phyloP scores from a whole-genome alignment of 2,797 vertebrate species.

The Myotis vivesi region DNA sequence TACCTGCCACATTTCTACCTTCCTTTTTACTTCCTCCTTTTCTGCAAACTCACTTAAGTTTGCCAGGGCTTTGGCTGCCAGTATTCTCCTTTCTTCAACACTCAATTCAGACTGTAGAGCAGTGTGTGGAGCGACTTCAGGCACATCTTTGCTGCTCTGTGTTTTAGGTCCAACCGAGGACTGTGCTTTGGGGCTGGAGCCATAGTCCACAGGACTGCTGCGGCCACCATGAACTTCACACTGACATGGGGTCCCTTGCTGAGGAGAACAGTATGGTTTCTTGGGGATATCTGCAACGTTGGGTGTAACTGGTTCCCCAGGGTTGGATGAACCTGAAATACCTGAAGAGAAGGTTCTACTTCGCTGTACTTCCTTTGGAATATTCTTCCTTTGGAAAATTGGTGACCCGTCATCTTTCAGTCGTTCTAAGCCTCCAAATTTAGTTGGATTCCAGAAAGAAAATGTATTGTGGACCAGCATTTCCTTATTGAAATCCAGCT shows the following conservation, averaged over 20 bases:
- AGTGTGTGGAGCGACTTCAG: conserved; percentile 84
- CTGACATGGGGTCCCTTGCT: conserved; percentile 42
- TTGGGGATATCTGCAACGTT: conserved; percentile 15
- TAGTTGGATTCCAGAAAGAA: conserved; percentile 88
- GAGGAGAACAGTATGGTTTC: conserved; percentile 62
- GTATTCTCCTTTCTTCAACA: conserved; percentile 86
- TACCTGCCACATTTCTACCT: conserved; percentile 95
- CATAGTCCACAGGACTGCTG: conserved; percentile 57
- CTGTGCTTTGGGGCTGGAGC: conserved; percentile 69
- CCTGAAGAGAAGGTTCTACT: conserved; percentile 88
- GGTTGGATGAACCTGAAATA: conserved; percentile 72
- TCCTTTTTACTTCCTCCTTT: conserved; percentile 86
- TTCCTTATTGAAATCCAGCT: conserved; percentile 80
- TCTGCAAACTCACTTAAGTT: conserved; percentile 87
- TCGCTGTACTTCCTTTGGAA: conserved; percentile 84
- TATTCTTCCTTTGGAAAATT: conserved; percentile 76
- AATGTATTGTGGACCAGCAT: conserved; percentile 77
- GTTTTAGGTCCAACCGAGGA: conserved; percentile 67
- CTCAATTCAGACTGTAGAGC: conserved; percentile 86
- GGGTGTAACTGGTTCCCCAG: conserved; percentile 67
- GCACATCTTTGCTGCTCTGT: conserved; percentile 73
- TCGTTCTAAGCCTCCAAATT: conserved; percentile 70
- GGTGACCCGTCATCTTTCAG: conserved; percentile 72
- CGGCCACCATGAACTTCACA: conserved; percentile 55
- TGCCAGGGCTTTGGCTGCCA: conserved; percentile 92